Percentiles rank a stretch among this genome's conserved stretches.
These are phyloP conservation scores for Notiomystis cincta DNA, from an alignment of 2,113 vertebrate species.

Conservation along the genomic window DNA sequence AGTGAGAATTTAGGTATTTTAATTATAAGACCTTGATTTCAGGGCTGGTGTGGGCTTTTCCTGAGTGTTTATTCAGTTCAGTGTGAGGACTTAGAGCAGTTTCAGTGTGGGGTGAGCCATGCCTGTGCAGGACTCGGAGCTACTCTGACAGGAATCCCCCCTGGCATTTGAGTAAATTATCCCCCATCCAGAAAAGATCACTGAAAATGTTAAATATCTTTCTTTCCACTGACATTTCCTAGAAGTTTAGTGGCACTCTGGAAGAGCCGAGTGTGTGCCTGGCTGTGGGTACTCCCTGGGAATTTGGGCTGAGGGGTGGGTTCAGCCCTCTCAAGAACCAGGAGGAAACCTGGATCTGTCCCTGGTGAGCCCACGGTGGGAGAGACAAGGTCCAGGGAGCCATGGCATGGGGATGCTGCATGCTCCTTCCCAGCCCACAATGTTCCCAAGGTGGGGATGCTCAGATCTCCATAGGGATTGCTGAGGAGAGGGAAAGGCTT, in stretches of 20 bases:
- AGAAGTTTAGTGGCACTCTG: not conserved
- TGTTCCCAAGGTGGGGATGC: rapidly evolving
- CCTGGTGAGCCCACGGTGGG: rapidly evolving
- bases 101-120: not conserved
- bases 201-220: not conserved
- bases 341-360: not conserved
- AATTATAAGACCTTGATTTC: not conserved
- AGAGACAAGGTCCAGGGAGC: not conserved
- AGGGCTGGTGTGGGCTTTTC: not conserved
- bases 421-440: rapidly evolving
- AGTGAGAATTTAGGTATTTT: not conserved
- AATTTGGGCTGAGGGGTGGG: not conserved
- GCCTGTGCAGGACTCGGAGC: rapidly evolving
- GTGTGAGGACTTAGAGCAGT: rapidly evolving
- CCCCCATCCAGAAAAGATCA: not conserved
- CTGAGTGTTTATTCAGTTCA: rapidly evolving
- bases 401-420: rapidly evolving
- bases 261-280: not conserved
- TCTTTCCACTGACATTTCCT: slow-evolving; percentile 23
- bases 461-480: rapidly evolving
- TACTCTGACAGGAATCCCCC: not conserved
- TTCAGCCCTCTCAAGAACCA: not conserved
- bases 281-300: not conserved
- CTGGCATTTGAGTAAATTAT: slow-evolving; percentile 44
- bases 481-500: not conserved